phyloP scores from a whole-genome alignment of 2,113 vertebrate species.

The Zosterops lateralis region DNA sequence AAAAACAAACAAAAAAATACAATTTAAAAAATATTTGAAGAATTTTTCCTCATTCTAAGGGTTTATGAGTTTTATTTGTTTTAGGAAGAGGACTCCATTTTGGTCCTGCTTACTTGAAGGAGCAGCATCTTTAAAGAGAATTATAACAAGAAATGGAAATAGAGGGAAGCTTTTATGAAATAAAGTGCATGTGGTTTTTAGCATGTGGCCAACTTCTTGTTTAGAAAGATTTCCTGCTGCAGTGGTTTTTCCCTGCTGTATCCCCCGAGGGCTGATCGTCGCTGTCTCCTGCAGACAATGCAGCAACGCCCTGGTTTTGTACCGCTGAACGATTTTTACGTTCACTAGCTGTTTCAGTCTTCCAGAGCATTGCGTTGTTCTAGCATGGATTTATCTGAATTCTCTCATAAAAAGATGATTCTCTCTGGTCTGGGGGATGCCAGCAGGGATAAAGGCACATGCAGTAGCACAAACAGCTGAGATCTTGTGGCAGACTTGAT shows the following conservation, averaged over 20 bases:
- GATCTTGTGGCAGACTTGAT: not conserved
- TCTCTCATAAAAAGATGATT: not conserved
- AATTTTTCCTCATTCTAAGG: not conserved
- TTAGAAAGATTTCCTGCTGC: slow-evolving; percentile 1
- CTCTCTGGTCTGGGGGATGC: not conserved
- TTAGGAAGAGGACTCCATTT: not conserved
- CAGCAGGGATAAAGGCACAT: not conserved
- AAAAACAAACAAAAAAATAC: not conserved
- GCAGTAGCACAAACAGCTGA: not conserved
- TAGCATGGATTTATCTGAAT: not conserved
- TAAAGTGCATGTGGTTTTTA: not conserved
- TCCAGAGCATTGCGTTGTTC: not conserved
- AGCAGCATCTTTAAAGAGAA: not conserved
- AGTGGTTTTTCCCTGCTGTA: not conserved
- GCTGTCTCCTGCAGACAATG: slow-evolving; percentile 35
- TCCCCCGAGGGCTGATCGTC: not conserved
- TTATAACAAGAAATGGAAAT: not conserved
- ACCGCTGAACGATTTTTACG: not conserved
- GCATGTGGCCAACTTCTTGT: not conserved
- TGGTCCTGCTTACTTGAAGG: not conserved
- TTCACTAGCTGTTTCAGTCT: slow-evolving; percentile 17
- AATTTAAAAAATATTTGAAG: not conserved
- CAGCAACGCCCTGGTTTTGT: slow-evolving; percentile 29
- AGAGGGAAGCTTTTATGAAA: not conserved
- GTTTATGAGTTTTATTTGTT: not conserved